phyloP scores from a whole-genome alignment of 1,140 invertebrate genomes.

The Belonocnema kinseyi region DNA sequence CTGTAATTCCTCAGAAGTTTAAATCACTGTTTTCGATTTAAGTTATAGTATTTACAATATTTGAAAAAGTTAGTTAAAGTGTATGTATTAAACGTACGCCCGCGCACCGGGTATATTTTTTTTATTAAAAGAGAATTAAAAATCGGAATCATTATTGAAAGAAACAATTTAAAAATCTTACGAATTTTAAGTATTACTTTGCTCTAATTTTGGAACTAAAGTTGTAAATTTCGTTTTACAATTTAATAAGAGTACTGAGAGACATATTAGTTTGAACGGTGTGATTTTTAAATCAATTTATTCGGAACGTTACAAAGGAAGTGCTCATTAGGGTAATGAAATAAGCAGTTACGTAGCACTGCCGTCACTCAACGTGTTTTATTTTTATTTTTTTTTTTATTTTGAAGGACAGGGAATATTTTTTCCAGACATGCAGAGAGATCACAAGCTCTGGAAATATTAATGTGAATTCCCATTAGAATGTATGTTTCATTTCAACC shows the following conservation, averaged over 20 bases:
- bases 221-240: too few species aligned
- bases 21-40: too few species aligned
- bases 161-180: too few species aligned
- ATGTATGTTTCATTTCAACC: neutral
- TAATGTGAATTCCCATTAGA: constrained; percentile 2
- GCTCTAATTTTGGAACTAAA: too few species aligned
- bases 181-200: too few species aligned
- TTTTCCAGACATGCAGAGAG: neutral
- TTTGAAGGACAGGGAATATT: neutral
- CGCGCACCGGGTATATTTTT: too few species aligned
- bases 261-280: neutral
- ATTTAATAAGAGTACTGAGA: neutral
- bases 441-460: constrained; percentile 12
- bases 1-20: too few species aligned
- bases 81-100: too few species aligned
- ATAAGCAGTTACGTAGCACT: neutral
- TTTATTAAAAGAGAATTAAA: too few species aligned
- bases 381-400: constrained; percentile 4
- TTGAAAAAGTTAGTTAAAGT: too few species aligned
- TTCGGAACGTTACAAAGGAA: neutral
- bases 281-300: constrained; percentile 5
- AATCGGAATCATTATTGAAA: too few species aligned
- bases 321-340: constrained; percentile 20
- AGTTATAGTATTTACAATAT: too few species aligned
- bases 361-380: neutral